Evolutionary conservation across 1,140 invertebrate species (phyloP).

Genomic region (Paralvinella palmiformis): DNA sequence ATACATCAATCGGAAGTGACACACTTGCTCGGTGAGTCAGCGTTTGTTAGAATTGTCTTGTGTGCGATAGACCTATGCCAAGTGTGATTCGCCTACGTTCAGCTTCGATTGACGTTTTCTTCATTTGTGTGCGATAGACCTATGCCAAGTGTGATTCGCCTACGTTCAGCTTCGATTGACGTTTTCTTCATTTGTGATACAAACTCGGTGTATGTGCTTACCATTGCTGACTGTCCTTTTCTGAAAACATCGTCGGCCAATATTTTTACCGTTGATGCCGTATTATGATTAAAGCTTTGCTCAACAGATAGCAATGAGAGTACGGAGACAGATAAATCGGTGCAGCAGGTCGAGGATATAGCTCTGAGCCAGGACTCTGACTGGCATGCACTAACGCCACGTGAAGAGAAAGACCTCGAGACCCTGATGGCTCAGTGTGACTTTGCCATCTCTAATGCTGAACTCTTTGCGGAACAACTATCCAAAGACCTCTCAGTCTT

Average conservation of each 20-base stretch:
- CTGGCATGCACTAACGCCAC: constrained; percentile 76
- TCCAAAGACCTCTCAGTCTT: constrained; percentile 73
- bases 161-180: no score
- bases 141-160: no score
- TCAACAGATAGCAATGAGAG: background rate
- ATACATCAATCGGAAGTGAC: no score
- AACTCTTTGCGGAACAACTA: constrained; percentile 76
- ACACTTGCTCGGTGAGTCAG: no score
- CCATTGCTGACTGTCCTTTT: background rate
- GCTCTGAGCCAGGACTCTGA: constrained; percentile 46
- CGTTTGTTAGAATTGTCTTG: no score
- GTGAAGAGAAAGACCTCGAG: constrained; percentile 73
- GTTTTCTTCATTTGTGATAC: no score
- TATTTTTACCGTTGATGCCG: background rate
- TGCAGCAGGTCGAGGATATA: background rate
- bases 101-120: no score
- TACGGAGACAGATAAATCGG: constrained; percentile 6
- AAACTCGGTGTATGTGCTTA: no score
- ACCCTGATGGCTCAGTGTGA: constrained; percentile 68
- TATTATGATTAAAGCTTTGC: background rate
- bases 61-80: no score
- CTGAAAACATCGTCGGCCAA: background rate
- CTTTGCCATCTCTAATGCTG: constrained; percentile 76
- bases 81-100: no score
- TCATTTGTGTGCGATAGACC: no score